These are phyloP conservation scores for Arenicola marina DNA, from an alignment of 2,888 invertebrate species.

Conservation along the genomic window DNA sequence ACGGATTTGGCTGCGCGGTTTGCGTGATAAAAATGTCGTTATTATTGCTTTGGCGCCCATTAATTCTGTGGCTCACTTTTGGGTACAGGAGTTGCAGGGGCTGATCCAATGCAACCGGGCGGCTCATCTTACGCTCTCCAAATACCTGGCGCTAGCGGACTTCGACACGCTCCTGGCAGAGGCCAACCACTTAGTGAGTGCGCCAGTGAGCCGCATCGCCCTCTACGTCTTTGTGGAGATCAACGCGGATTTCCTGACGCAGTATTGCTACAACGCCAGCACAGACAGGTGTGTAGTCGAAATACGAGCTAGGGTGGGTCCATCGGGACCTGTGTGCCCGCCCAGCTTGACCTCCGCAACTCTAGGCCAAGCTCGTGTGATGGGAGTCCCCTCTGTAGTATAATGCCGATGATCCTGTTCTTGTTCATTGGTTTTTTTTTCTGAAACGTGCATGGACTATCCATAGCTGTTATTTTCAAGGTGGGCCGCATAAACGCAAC, in stretches of 20 bases:
- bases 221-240: slow-evolving; percentile 96
- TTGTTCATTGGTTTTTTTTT: no score
- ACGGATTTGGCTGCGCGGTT: no score
- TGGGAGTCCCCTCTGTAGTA: no score
- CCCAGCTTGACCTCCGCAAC: no score
- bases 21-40: not conserved
- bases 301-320: no score
- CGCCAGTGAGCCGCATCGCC: slow-evolving; percentile 92
- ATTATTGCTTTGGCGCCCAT: not conserved
- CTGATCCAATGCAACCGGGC: slow-evolving; percentile 88
- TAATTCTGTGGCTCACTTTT: no score
- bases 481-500: no score
- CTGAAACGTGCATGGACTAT: no score
- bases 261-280: slow-evolving; percentile 95
- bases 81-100: slow-evolving; percentile 87
- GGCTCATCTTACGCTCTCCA: slow-evolving; percentile 86
- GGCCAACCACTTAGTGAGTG: slow-evolving; percentile 93
- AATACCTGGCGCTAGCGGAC: slow-evolving; percentile 86
- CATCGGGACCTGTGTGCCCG: no score
- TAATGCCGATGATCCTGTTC: no score
- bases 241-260: slow-evolving; percentile 93
- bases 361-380: no score
- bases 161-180: slow-evolving; percentile 92
- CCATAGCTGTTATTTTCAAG: no score
- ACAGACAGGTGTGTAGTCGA: slow-evolving; percentile 87